phyloP scores from a whole-genome alignment of 2,113 vertebrate species.

The Alethe castanea region DNA sequence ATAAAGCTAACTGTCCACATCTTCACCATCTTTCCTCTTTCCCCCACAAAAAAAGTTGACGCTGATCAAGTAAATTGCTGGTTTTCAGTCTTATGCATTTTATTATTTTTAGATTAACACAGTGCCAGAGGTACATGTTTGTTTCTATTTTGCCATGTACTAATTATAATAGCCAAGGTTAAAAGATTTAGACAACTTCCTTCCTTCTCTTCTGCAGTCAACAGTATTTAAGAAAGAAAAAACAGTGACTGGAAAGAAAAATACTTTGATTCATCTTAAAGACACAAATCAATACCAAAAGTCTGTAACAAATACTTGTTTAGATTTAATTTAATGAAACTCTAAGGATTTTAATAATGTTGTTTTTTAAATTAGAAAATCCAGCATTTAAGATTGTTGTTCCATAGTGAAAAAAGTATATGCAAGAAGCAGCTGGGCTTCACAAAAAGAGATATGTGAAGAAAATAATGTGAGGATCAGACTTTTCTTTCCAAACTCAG shows the following conservation, averaged over 20 bases:
- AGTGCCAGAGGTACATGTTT: background rate
- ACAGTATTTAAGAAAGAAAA: background rate
- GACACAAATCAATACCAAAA: background rate
- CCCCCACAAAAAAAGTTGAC: no score
- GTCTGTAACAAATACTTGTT: background rate
- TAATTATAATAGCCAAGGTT: background rate
- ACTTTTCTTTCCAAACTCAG: background rate
- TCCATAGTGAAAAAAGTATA: background rate
- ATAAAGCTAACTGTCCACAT: background rate
- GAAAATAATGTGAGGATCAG: background rate
- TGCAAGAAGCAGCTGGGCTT: background rate
- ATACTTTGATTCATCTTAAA: background rate
- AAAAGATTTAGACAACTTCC: background rate
- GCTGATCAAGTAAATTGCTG: background rate
- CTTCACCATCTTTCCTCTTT: no score
- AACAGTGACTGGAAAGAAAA: background rate
- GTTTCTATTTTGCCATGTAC: background rate
- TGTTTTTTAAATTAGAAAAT: background rate
- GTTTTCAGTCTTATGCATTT: background rate
- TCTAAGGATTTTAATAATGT: background rate
- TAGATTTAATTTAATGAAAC: background rate
- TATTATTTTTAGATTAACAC: background rate
- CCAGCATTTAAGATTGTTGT: background rate
- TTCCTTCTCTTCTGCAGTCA: constrained; percentile 18
- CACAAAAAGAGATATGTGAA: background rate